Base-by-base conservation (phyloP, 2,888 invertebrate species). In the Nudaria mundana region DNA sequence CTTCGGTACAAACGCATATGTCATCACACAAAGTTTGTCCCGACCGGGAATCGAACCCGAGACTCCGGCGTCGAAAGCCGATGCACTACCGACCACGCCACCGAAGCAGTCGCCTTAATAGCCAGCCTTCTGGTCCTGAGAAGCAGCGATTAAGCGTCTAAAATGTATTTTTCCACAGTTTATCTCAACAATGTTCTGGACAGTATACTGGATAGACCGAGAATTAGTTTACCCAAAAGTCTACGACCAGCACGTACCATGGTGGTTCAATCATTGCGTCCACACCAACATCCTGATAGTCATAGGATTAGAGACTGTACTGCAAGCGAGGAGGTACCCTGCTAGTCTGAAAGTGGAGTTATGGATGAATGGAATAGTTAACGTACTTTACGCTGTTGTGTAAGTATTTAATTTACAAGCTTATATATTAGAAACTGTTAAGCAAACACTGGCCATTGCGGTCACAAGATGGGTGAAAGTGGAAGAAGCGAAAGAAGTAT, bases 211-310 rank as follows among this genome's bases (percentile, higher is more conserved):
- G 28, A 79, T 89, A 29, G 90, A 91, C 57, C 78, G 91, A 0
- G 91, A 91, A 69, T 76, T 91, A 58, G 90, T 91, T 18, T 91
- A 90, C 67, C 91, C 91, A 0, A 52, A 60, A 39, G 71, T 82
- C 7, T 81, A 90, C 58, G 91, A 91, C 53, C 60, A 68, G 34
- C 74, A 91, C 8, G 79, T 91, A 0, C 91, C 91, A 0, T 77
- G 81, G 71, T 91, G 90, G 90, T 80, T 91, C 62, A 92, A 91
- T 73, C 91, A 91, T 50, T 87, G 89, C 44, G 81, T 91, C 18
- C 92, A 92, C 66, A 90, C 91, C 0, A 84, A 87, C 56, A 90
- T 91, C 31, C 49, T 84, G 0, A 61, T 90, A 0, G 78, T 91
- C 10, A 55, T 91, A 1, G 44, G 85, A 2, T 47, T 89, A 2